These are phyloP conservation scores for Drosophila helvetica DNA, from an alignment of 2,888 invertebrate genomes.

Conservation along the genomic window DNA sequence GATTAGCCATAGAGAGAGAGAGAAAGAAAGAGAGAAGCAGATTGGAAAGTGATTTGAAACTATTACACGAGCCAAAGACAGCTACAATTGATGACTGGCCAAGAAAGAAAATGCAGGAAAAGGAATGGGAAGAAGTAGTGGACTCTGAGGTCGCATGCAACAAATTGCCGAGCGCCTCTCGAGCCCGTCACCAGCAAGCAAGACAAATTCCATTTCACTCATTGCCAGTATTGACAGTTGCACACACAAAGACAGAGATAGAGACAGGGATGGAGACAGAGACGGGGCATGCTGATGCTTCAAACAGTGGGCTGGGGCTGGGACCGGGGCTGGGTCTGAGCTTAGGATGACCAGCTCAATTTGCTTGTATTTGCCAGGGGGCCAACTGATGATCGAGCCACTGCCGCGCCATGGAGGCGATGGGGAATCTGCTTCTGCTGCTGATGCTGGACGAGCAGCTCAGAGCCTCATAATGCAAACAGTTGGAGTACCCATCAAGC, in stretches of 20 bases:
- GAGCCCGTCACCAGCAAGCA: slow-evolving; percentile 64
- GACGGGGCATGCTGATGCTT: slow-evolving; percentile 5
- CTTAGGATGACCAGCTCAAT: slow-evolving; percentile 23
- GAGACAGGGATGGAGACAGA: slow-evolving; percentile 31
- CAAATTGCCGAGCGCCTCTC: slow-evolving; percentile 62
- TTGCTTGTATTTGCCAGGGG: slow-evolving; percentile 48
- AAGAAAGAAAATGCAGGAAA: not conserved
- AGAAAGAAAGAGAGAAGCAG: slow-evolving; percentile 4
- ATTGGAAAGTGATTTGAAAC: slow-evolving; percentile 61
- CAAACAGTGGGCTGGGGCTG: not conserved
- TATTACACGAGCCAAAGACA: slow-evolving; percentile 47
- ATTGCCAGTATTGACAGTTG: slow-evolving; percentile 71
- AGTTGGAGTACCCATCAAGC: slow-evolving; percentile 69
- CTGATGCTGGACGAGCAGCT: slow-evolving; percentile 30
- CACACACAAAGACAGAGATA: slow-evolving; percentile 31
- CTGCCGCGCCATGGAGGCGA: slow-evolving; percentile 40
- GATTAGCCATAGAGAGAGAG: not conserved
- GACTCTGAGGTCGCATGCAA: slow-evolving; percentile 40
- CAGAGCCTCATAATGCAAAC: slow-evolving; percentile 73
- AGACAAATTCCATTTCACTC: slow-evolving; percentile 75
- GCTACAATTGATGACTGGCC: slow-evolving; percentile 36
- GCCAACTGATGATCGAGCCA: slow-evolving; percentile 60
- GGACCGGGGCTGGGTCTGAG: not conserved
- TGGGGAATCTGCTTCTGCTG: slow-evolving; percentile 25
- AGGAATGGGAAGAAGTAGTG: not conserved